Evolutionary conservation across 2,888 invertebrate species (phyloP).

Genomic region (Hyposoter didymator): DNA sequence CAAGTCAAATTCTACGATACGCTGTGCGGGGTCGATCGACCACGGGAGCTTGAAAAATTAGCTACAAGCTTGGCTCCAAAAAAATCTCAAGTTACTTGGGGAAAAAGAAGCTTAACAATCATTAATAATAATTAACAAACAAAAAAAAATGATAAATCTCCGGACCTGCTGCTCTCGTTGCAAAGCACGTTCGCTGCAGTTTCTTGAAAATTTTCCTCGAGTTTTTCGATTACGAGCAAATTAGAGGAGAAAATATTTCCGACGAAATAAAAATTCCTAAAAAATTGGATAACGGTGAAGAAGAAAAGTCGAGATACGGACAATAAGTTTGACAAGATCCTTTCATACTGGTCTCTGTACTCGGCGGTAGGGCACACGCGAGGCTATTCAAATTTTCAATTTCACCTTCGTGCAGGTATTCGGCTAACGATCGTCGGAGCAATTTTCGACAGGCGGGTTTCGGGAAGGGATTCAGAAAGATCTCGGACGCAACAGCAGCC

Average conservation of each 20-base stretch:
- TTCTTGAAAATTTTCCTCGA: neutral
- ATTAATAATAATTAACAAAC: neutral
- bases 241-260: neutral
- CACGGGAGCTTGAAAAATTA: neutral
- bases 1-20: neutral
- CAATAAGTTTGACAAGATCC: conserved; percentile 33
- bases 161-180: neutral
- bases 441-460: conserved; percentile 69
- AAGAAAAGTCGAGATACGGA: neutral
- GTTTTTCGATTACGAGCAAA: neutral
- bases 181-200: neutral
- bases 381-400: conserved; percentile 72
- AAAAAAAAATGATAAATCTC: neutral
- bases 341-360: neutral
- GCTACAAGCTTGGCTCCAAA: neutral
- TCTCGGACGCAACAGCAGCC: conserved; percentile 42
- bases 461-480: conserved; percentile 31
- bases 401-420: conserved; percentile 71
- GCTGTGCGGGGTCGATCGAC: neutral
- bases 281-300: neutral
- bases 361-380: conserved; percentile 53
- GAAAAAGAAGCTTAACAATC: neutral
- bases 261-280: neutral
- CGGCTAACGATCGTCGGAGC: conserved; percentile 68
- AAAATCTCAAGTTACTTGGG: neutral